Evolutionary conservation across 2,113 vertebrate genomes (phyloP).

Genomic region (Anser cygnoides): DNA sequence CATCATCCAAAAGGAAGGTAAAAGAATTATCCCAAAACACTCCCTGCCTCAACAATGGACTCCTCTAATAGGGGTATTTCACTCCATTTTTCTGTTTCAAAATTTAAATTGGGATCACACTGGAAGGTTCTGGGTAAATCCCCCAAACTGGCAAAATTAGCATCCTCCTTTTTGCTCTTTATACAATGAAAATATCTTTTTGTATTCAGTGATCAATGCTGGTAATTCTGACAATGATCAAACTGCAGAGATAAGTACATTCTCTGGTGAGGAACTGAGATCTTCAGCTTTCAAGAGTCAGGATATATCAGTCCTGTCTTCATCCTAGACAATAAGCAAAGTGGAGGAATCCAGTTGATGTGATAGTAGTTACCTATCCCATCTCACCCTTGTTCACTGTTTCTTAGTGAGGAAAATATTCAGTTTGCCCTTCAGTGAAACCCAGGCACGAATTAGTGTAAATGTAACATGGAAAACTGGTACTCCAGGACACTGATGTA

Average conservation of each 20-base stretch:
- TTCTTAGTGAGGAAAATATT: neutral
- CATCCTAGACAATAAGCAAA: neutral
- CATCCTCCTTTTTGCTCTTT: no score
- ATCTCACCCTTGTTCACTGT: neutral
- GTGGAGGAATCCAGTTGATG: neutral
- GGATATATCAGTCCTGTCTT: neutral
- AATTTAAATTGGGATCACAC: neutral
- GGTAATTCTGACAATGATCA: neutral
- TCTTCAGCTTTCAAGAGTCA: neutral
- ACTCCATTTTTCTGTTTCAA: neutral
- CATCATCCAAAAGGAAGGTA: neutral
- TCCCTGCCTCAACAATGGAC: neutral
- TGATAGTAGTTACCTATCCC: neutral
- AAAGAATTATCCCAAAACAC: neutral
- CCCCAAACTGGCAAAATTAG: no score
- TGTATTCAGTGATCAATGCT: neutral
- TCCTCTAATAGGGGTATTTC: neutral
- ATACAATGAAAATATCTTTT: neutral
- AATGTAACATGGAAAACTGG: neutral
- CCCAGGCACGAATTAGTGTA: neutral
- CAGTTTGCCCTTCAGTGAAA: neutral
- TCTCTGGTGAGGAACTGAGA: neutral
- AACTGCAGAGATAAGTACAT: neutral
- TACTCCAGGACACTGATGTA: neutral
- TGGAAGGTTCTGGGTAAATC: neutral